A percentile compares a stretch with the other conserved stretches of the same genome.
These are phyloP conservation scores for Temnothorax curvispinosus DNA, from an alignment of 1,140 invertebrate genomes.

Conservation along the genomic window DNA sequence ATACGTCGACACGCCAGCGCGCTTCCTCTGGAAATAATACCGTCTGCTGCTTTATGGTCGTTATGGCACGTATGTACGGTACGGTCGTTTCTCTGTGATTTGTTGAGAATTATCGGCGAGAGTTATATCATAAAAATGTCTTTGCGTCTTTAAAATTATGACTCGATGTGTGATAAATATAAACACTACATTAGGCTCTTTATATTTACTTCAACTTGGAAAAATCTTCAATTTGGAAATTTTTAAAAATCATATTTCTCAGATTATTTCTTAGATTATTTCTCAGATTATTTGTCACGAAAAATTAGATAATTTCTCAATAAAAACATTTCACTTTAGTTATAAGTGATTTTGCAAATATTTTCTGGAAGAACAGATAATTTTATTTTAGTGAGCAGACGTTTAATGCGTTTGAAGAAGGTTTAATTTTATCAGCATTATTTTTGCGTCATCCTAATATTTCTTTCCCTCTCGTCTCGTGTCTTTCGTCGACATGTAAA, in stretches of 20 bases:
- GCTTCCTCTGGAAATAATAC: conserved; percentile 19
- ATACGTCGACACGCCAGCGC: conserved; percentile 12
- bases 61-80: neutral
- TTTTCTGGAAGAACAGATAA: neutral
- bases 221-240: no score
- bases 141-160: neutral
- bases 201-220: neutral
- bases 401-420: neutral
- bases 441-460: neutral
- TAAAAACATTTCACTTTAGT: neutral
- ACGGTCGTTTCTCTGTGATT: conserved; percentile 25
- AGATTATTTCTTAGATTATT: no score
- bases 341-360: neutral
- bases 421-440: neutral
- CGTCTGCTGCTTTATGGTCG: conserved; percentile 2
- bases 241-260: no score
- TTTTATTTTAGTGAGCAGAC: neutral
- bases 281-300: no score
- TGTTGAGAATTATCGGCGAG: conserved; percentile 4
- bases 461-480: neutral
- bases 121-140: neutral
- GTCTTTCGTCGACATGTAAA: neutral
- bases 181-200: neutral
- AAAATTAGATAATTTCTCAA: neutral
- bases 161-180: neutral